A percentile compares a stretch with the other conserved stretches of the same genome.
Conservation (phyloP, 2,113 vertebrate genomes). For the Antigone vipio region DNA sequence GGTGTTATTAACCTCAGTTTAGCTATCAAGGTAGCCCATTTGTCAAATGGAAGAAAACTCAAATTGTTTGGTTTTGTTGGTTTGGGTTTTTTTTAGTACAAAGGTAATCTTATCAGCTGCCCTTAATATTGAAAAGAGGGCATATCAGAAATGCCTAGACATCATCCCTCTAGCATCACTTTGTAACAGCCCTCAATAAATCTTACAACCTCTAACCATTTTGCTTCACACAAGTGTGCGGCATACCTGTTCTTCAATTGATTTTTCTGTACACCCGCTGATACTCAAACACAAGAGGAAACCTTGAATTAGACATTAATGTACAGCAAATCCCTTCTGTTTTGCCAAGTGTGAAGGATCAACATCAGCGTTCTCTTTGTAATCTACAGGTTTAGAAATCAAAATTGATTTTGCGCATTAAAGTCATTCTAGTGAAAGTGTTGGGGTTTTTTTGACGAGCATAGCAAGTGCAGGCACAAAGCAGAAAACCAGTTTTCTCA, state of each 20-base stretch:
- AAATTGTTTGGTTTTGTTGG: neutral
- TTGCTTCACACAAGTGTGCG: neutral
- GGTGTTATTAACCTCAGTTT: neutral
- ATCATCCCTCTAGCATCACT: neutral
- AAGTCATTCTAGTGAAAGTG: neutral
- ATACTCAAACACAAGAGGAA: slow-evolving; percentile 4
- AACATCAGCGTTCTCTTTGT: neutral
- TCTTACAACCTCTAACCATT: neutral
- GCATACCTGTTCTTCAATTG: neutral
- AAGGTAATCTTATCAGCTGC: neutral
- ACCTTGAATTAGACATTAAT: neutral
- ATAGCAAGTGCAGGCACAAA: neutral
- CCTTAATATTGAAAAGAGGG: neutral
- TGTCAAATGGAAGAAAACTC: neutral
- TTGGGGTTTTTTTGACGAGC: neutral
- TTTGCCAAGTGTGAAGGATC: neutral
- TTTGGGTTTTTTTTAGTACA: neutral
- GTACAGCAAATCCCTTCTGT: slow-evolving; percentile 1
- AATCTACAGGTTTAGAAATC: neutral
- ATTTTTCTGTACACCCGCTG: neutral
- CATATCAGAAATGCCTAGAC: neutral
- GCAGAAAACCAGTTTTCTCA: neutral
- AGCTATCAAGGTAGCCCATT: neutral
- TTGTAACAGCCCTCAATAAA: neutral
- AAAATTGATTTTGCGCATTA: slow-evolving; percentile 9